Conservation (phyloP, 2,797 vertebrate genomes). For the Apodemus agrarius region DNA sequence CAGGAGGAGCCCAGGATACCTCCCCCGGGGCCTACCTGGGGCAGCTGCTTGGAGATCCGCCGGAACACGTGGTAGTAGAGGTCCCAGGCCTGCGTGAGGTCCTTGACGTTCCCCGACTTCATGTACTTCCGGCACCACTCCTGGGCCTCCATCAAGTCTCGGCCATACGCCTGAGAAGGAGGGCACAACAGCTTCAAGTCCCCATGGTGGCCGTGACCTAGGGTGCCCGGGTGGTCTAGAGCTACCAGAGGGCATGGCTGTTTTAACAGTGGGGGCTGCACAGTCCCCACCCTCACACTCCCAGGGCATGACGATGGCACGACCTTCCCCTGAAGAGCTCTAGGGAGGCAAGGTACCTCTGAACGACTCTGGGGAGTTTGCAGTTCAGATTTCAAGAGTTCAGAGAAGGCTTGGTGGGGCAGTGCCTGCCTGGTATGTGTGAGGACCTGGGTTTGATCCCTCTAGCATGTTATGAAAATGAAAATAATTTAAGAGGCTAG, state of each 20-base stretch:
- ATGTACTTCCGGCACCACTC: conserved; percentile 99
- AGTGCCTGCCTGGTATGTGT: background rate
- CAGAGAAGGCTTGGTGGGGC: background rate
- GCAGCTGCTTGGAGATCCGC: conserved; percentile 98
- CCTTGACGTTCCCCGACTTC: conserved; percentile 99
- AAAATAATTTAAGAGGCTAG: background rate
- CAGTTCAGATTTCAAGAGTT: background rate
- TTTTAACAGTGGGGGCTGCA: background rate
- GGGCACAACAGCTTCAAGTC: background rate
- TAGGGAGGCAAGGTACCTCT: background rate
- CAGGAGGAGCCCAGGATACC: background rate
- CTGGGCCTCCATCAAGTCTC: conserved; percentile 99
- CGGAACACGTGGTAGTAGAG: conserved; percentile 99
- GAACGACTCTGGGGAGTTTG: background rate
- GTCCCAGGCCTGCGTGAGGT: conserved; percentile 99
- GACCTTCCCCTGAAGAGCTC: background rate
- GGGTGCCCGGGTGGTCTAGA: background rate
- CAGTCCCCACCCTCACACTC: background rate
- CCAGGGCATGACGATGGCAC: background rate
- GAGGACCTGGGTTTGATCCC: background rate
- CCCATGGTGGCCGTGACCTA: no score
- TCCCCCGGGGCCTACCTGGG: conserved; percentile 90
- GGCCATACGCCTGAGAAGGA: conserved; percentile 93
- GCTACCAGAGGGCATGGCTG: no score
- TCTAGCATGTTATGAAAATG: background rate